Percentiles rank a stretch among this genome's conserved stretches.
Evolutionary conservation across 2,888 invertebrate genomes (phyloP).

Genomic region (Argyresthia goedartella): DNA sequence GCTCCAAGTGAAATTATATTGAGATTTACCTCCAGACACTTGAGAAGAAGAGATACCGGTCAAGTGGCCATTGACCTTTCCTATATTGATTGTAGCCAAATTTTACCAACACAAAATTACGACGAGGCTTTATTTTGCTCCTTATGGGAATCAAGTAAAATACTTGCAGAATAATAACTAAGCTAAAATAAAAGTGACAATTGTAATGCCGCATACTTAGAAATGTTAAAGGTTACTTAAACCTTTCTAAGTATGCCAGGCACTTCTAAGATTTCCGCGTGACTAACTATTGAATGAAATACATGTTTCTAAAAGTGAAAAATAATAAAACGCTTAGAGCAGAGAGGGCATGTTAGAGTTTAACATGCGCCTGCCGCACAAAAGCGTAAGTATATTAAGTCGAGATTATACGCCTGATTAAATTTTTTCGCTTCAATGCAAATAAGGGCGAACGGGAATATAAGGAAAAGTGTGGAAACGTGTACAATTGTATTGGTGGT

Average conservation of each 20-base stretch:
- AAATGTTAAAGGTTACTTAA: no score
- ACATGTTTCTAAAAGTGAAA: no score
- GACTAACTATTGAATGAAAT: no score
- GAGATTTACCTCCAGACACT: neutral
- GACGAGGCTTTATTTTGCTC: no score
- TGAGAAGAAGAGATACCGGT: neutral
- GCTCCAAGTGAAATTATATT: neutral
- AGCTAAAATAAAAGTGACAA: no score
- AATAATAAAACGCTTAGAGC: no score
- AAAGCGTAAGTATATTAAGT: constrained; percentile 35
- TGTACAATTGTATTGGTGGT: constrained; percentile 15
- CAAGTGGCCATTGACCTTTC: neutral
- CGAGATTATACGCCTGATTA: constrained; percentile 66
- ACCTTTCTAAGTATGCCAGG: no score
- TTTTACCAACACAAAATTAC: neutral
- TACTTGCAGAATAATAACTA: no score
- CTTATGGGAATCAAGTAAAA: no score
- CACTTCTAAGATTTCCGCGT: no score
- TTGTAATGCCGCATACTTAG: no score
- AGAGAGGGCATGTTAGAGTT: no score
- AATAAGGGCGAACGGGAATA: constrained; percentile 39
- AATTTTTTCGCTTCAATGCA: constrained; percentile 66
- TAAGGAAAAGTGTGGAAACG: constrained; percentile 19
- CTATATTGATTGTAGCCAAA: neutral
- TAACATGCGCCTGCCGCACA: neutral